phyloP scores from a whole-genome alignment of 2,113 vertebrate species.

The Oxygymnocypris stewartii region DNA sequence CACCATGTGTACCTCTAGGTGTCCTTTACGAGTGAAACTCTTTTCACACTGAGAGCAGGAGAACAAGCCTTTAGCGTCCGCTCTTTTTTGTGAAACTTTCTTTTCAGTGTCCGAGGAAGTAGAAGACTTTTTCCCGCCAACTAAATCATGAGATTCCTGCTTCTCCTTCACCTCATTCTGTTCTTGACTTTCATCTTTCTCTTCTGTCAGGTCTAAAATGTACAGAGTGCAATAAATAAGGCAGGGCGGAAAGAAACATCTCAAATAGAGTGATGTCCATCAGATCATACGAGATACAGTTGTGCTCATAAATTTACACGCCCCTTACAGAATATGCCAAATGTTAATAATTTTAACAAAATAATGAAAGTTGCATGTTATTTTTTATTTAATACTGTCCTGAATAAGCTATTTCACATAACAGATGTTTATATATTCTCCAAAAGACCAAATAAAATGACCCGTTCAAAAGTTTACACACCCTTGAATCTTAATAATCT shows the following conservation, averaged over 20 bases:
- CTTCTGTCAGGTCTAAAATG: background rate
- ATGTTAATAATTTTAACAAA: too few species aligned
- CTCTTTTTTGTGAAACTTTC: background rate
- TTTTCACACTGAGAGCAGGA: constrained; percentile 15
- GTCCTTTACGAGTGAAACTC: constrained; percentile 24
- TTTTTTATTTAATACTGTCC: too few species aligned
- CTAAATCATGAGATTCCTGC: background rate
- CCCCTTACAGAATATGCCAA: too few species aligned
- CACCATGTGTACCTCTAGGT: constrained; percentile 1
- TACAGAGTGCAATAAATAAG: background rate
- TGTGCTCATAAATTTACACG: too few species aligned
- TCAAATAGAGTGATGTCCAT: background rate
- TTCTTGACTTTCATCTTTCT: background rate
- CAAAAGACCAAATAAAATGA: too few species aligned
- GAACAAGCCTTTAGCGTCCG: background rate
- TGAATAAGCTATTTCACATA: too few species aligned
- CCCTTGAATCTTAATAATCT: too few species aligned
- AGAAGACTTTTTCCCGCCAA: background rate
- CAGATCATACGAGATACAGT: too few species aligned
- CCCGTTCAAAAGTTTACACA: too few species aligned
- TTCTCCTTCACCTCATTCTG: background rate
- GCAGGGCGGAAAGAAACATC: too few species aligned
- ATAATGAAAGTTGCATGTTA: too few species aligned
- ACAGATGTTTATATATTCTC: too few species aligned
- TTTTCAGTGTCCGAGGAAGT: background rate